A percentile compares a stretch with the other conserved stretches of the same genome.
Conservation (phyloP, 2,888 invertebrate species). For the Drosophila vallismaia region DNA sequence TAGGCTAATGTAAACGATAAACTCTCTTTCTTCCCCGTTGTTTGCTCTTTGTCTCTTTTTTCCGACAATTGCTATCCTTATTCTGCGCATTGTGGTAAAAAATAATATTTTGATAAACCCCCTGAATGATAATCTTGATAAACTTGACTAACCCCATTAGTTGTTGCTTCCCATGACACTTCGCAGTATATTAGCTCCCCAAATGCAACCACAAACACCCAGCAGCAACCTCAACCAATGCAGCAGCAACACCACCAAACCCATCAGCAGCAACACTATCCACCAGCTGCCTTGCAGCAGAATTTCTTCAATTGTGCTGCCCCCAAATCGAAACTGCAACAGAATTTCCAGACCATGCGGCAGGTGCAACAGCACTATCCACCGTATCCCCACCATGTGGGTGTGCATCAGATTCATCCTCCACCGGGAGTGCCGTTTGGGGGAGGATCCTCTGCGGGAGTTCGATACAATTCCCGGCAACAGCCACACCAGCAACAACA, state of each 20-base stretch:
- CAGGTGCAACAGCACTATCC: conserved; percentile 84
- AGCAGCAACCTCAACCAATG: conserved; percentile 49
- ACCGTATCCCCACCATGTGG: conserved; percentile 84
- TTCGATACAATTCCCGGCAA: conserved; percentile 24
- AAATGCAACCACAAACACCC: conserved; percentile 25
- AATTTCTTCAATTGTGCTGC: conserved; percentile 84
- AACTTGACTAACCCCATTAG: conserved; percentile 70
- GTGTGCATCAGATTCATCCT: conserved; percentile 82
- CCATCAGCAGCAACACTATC: conserved; percentile 49
- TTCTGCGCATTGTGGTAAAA: conserved; percentile 60
- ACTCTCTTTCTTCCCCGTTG: conserved; percentile 53
- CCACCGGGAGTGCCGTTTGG: conserved; percentile 79
- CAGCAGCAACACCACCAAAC: conserved; percentile 31
- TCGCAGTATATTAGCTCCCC: conserved; percentile 68
- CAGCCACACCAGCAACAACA: conserved; percentile 14
- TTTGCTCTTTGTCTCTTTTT: conserved; percentile 53
- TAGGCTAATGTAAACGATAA: conserved; percentile 69
- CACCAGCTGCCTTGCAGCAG: conserved; percentile 56
- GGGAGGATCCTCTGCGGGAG: conserved; percentile 55
- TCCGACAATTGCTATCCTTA: conserved; percentile 58
- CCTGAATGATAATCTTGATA: conserved; percentile 14
- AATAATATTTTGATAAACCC: conserved; percentile 15
- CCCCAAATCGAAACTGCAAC: conserved; percentile 83
- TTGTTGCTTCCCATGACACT: conserved; percentile 73
- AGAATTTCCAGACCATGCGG: conserved; percentile 84